phyloP scores from a whole-genome alignment of 2,797 vertebrate genomes.

The Rhynchonycteris naso region DNA sequence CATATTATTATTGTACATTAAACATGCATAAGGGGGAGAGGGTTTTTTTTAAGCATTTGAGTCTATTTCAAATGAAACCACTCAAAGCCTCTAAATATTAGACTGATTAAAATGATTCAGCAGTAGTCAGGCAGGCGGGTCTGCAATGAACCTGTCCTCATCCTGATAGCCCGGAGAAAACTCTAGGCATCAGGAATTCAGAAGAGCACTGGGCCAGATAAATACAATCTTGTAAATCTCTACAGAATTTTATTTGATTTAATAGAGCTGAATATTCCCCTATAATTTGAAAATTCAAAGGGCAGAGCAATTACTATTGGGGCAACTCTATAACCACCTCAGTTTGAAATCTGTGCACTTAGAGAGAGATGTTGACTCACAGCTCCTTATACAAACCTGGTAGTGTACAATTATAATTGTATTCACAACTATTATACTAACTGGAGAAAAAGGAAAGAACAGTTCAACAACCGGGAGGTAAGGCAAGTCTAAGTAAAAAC shows the following conservation, averaged over 20 bases:
- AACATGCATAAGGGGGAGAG: neutral
- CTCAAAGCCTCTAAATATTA: neutral
- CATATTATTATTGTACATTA: neutral
- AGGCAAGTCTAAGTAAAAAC: neutral
- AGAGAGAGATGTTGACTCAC: neutral
- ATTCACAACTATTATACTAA: neutral
- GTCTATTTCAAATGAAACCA: conserved; percentile 2
- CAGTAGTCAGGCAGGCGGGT: neutral
- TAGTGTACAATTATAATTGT: neutral
- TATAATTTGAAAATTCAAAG: neutral
- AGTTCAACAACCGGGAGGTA: neutral
- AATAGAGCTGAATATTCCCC: neutral
- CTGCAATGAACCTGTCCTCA: neutral
- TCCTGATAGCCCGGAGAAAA: neutral
- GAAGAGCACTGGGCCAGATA: neutral
- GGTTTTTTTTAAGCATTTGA: neutral
- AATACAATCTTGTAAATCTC: neutral
- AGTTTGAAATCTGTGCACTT: neutral
- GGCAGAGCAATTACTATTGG: neutral
- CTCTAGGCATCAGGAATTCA: neutral
- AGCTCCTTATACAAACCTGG: neutral
- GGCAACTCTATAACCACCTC: neutral
- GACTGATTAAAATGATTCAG: conserved; percentile 7
- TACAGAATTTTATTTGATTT: neutral
- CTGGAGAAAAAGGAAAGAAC: neutral